These are phyloP conservation scores for Drosophila aldrichi DNA, from an alignment of 2,888 invertebrate species.

Conservation along the genomic window DNA sequence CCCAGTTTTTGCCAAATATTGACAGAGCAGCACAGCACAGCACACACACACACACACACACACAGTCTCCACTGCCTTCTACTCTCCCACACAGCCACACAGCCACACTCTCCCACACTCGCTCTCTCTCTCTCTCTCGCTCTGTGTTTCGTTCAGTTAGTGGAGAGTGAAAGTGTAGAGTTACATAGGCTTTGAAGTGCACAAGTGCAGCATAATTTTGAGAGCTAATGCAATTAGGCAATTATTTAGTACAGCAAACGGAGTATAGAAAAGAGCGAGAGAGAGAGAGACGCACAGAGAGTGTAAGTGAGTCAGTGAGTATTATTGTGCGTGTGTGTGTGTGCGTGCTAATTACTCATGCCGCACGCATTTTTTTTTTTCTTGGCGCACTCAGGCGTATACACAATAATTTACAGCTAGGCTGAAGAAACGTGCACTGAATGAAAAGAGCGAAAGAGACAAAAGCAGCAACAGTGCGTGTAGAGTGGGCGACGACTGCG, in stretches of 20 bases:
- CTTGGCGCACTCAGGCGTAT: slow-evolving; percentile 80
- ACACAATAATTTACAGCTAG: slow-evolving; percentile 76
- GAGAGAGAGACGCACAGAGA: background rate
- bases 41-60: background rate
- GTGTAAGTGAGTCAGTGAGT: background rate
- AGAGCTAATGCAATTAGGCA: slow-evolving; percentile 78
- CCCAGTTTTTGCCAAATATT: slow-evolving; percentile 57
- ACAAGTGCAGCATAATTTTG: slow-evolving; percentile 75
- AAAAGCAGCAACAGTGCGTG: background rate
- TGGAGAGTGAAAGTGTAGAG: slow-evolving; percentile 33
- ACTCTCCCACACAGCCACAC: background rate
- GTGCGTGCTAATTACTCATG: slow-evolving; percentile 71
- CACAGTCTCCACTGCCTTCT: background rate
- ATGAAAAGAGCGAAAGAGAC: slow-evolving; percentile 43
- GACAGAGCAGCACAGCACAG: slow-evolving; percentile 10
- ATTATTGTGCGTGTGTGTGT: slow-evolving; percentile 1
- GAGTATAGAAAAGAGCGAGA: background rate
- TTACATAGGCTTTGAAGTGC: slow-evolving; percentile 68
- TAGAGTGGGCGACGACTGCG: background rate
- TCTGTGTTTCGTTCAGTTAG: background rate
- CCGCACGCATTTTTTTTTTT: slow-evolving; percentile 70
- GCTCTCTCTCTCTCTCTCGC: background rate
- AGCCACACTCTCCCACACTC: no score
- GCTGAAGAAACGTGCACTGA: slow-evolving; percentile 72
- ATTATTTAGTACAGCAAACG: slow-evolving; percentile 53